Evolutionary conservation across 2,888 invertebrate species (phyloP).

Genomic region (Imbricaverruca yamaguchii): DNA sequence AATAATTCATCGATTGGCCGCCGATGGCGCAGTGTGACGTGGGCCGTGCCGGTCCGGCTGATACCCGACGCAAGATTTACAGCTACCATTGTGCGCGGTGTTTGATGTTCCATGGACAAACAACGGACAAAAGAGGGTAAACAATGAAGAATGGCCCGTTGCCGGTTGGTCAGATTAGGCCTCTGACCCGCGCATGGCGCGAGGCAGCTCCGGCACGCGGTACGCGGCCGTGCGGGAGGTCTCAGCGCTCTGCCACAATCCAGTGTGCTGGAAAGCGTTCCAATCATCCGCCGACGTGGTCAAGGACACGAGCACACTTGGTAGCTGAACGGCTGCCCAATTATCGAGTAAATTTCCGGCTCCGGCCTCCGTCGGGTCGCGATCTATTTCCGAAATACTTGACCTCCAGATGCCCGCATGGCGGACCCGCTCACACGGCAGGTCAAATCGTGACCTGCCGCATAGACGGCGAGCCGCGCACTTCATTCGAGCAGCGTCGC

Average conservation of each 20-base stretch:
- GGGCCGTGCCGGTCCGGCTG: background rate
- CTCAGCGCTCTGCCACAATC: background rate
- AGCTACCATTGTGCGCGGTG: background rate
- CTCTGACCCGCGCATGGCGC: background rate
- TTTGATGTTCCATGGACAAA: background rate
- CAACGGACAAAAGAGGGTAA: background rate
- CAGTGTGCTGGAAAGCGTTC: too few relatives aligned
- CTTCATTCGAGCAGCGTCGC: too few relatives aligned
- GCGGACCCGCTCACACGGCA: too few relatives aligned
- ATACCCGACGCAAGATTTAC: background rate
- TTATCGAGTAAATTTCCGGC: too few relatives aligned
- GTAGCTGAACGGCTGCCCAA: too few relatives aligned
- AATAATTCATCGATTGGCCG: background rate
- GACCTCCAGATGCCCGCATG: too few relatives aligned
- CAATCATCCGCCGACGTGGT: too few relatives aligned
- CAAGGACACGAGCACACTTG: too few relatives aligned
- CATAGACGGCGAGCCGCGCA: too few relatives aligned
- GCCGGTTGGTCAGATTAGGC: background rate
- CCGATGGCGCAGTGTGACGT: background rate
- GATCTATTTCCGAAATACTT: too few relatives aligned
- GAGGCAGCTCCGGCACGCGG: background rate
- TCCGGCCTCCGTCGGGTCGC: too few relatives aligned
- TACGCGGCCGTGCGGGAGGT: background rate
- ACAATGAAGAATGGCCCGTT: slow-evolving; percentile 1
- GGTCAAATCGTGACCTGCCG: too few relatives aligned